Evolutionary conservation across 2,797 vertebrate species (phyloP).

Genomic region (Phrynocephalus forsythii): DNA sequence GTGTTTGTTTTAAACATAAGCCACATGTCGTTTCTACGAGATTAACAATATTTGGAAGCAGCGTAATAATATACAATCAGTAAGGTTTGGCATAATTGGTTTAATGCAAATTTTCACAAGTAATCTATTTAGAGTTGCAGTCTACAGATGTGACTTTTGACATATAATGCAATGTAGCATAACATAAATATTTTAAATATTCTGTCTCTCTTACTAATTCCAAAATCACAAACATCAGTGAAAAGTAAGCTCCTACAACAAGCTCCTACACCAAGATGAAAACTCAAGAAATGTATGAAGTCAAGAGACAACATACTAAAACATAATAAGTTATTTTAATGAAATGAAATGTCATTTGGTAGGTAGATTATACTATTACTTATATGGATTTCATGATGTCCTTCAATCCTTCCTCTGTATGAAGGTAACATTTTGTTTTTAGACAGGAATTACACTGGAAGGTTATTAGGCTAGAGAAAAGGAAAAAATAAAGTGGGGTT

Average conservation of each 20-base stretch:
- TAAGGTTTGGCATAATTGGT: not conserved
- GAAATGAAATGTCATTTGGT: not conserved
- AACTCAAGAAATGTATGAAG: not conserved
- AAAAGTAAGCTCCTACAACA: not conserved
- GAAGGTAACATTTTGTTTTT: not conserved
- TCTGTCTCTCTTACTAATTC: not conserved
- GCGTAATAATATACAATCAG: not conserved
- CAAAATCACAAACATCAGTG: not conserved
- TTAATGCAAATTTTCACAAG: slow-evolving; percentile 18
- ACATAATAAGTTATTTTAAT: not conserved
- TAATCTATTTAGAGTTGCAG: slow-evolving; percentile 7
- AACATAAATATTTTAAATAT: not conserved
- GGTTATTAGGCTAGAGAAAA: not conserved
- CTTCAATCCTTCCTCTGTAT: not conserved
- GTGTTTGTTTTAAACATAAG: not conserved
- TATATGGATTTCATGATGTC: not conserved
- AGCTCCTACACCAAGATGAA: not conserved
- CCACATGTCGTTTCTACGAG: not conserved
- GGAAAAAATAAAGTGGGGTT: no score
- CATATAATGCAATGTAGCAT: not conserved
- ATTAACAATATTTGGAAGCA: not conserved
- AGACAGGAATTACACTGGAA: not conserved
- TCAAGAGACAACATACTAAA: not conserved
- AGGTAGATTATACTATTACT: rapidly evolving
- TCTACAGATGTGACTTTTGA: slow-evolving; percentile 3